phyloP scores from a whole-genome alignment of 2,797 vertebrate species.

The Babyrousa celebensis region DNA sequence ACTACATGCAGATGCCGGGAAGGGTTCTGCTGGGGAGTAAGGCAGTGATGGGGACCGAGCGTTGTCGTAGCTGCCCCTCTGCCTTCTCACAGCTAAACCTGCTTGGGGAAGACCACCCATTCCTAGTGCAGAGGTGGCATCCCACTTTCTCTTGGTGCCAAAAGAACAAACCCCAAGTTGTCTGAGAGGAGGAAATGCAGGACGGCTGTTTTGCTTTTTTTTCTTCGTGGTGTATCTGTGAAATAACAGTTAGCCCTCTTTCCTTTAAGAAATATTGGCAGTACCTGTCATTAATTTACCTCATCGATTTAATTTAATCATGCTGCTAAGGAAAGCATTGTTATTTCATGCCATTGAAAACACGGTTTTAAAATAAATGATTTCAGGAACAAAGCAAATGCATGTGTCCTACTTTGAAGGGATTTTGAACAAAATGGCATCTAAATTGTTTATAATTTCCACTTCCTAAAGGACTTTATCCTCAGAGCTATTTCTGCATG shows the following conservation, averaged over 20 bases:
- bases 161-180: not conserved
- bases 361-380: constrained; percentile 41
- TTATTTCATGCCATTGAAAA: constrained; percentile 12
- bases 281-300: not conserved
- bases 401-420: not conserved
- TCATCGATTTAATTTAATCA: not conserved
- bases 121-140: not conserved
- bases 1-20: too few species aligned
- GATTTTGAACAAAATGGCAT: constrained; percentile 35
- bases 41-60: not conserved
- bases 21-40: not conserved
- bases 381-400: not conserved
- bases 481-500: not conserved
- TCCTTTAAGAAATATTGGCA: not conserved
- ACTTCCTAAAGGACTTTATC: not conserved
- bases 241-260: constrained; percentile 14
- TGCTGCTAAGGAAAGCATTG: not conserved
- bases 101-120: not conserved
- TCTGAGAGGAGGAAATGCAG: not conserved
- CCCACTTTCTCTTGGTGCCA: not conserved
- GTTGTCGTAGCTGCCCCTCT: not conserved
- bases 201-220: not conserved
- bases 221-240: not conserved
- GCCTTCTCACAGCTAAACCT: not conserved
- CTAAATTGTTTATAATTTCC: not conserved